Percentiles rank a stretch among this genome's conserved stretches.
Evolutionary conservation across 2,888 invertebrate genomes (phyloP).

Genomic region (Rhingia campestris): DNA sequence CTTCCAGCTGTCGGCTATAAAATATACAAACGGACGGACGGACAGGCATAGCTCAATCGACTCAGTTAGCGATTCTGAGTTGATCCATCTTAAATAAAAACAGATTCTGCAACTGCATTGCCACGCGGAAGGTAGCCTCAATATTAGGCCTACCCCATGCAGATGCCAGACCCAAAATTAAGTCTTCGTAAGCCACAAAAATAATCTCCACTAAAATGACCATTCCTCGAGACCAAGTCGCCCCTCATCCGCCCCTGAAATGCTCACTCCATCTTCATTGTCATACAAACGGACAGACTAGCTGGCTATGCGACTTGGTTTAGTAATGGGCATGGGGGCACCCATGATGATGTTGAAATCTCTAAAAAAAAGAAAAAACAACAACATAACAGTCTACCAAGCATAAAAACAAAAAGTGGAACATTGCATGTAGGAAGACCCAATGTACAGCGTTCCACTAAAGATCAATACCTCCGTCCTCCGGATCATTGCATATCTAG

Average conservation of each 20-base stretch:
- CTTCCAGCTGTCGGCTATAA: too few species aligned
- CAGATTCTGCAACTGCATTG: too few species aligned
- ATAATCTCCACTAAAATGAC: too few species aligned
- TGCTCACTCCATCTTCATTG: slow-evolving; percentile 10
- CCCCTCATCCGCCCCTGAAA: slow-evolving; percentile 21
- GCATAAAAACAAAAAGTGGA: slow-evolving; percentile 18
- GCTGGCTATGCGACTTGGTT: slow-evolving; percentile 39
- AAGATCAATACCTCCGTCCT: slow-evolving; percentile 45
- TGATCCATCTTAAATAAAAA: too few species aligned
- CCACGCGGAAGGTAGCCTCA: too few species aligned
- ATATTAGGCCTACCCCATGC: too few species aligned
- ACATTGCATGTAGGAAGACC: slow-evolving; percentile 18
- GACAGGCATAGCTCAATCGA: too few species aligned
- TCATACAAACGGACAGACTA: slow-evolving; percentile 1
- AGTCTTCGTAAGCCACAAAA: too few species aligned
- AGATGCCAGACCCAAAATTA: too few species aligned
- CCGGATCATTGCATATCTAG: slow-evolving; percentile 57
- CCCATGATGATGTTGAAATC: slow-evolving; percentile 34
- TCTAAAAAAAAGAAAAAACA: neutral
- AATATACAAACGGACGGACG: too few species aligned
- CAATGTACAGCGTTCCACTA: slow-evolving; percentile 36
- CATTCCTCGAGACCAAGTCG: neutral
- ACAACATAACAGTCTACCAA: neutral
- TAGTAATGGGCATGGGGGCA: slow-evolving; percentile 20
- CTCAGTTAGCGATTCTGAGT: too few species aligned